Base-by-base conservation (phyloP, 2,888 invertebrate genomes). In the Pristionchus fissidentatus region DNA sequence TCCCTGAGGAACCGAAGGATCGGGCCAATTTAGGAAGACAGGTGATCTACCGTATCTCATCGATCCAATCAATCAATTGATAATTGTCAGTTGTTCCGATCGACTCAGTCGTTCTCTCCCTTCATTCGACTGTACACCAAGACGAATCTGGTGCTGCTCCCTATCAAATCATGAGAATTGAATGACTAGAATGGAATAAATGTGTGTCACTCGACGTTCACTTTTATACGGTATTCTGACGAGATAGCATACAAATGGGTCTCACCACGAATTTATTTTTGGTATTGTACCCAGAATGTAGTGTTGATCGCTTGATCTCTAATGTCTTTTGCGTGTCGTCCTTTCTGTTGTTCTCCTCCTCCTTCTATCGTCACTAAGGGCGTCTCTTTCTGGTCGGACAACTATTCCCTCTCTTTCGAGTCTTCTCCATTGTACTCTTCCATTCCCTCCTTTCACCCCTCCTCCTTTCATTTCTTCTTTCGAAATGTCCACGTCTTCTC, bases 51-150 rank as follows among this genome's bases (percentile, higher is more conserved):
- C n/a, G 10, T 13, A 49, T 5, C 43, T 32, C 26, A 43, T 77
- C 15, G 15, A 77, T 77, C 19, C 10, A 15, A 49, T 49, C 49
- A 49, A 15, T 10, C 7, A 22, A 38, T 79, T 15, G 0, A 38
- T 22, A 29, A 1, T 15, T 75, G 13, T 49, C 46, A 49, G 79
- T 26, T 79, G 38, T 79, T 79, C 57, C 79, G 79, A 26, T 19
- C 41, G 10, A 57, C 55, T 57, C 79, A 55, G 22, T 22, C 10
- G 7, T 22, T n/a, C 10, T 79, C n/a, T 79, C 57, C 79, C 32
- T 79, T 79, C 79, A 38, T 57, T 57, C 79, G 79, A 38, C 52
- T 57, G 8, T 79, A 79, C 41, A 57, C 79, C 15, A 79, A 79
- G 41, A 35, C 55, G 10, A 55, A 57, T 79, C 38, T 57, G n/a